Conservation (phyloP, 2,797 vertebrate genomes). For the Propithecus deckenii region DNA sequence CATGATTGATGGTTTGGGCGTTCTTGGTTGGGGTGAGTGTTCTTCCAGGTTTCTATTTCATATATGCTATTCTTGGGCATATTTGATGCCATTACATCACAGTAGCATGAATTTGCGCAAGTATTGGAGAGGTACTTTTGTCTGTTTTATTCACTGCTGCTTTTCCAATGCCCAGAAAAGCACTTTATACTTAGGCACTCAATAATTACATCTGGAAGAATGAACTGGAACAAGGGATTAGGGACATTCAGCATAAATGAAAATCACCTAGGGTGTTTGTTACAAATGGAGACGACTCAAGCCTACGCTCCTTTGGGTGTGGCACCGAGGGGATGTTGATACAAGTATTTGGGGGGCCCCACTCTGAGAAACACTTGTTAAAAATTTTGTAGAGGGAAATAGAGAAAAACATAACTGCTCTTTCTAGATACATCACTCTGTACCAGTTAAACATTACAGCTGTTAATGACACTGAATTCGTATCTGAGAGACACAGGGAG, state of each 20-base stretch:
- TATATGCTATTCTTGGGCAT: not conserved
- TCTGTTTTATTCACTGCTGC: not conserved
- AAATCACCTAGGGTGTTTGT: not conserved
- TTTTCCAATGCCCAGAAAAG: not conserved
- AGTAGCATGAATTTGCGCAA: not conserved
- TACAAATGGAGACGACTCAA: not conserved
- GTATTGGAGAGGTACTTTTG: not conserved
- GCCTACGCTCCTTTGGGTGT: not conserved
- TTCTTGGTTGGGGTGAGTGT: slow-evolving; percentile 97
- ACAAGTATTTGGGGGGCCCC: not conserved
- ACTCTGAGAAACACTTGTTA: slow-evolving; percentile 20
- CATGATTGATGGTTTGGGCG: slow-evolving; percentile 97
- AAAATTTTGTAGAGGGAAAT: not conserved
- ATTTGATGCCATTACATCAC: not conserved
- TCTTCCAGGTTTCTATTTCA: not conserved
- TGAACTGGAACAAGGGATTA: not conserved
- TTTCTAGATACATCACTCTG: not conserved
- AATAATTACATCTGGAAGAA: not conserved
- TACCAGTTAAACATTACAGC: not conserved
- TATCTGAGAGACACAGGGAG: not conserved
- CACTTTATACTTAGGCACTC: not conserved
- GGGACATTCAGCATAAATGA: not conserved
- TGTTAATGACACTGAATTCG: not conserved
- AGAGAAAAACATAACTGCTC: not conserved
- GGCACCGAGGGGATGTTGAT: not conserved